Evolutionary conservation across 1,140 invertebrate genomes (phyloP).

Genomic region (Cherax destructor): DNA sequence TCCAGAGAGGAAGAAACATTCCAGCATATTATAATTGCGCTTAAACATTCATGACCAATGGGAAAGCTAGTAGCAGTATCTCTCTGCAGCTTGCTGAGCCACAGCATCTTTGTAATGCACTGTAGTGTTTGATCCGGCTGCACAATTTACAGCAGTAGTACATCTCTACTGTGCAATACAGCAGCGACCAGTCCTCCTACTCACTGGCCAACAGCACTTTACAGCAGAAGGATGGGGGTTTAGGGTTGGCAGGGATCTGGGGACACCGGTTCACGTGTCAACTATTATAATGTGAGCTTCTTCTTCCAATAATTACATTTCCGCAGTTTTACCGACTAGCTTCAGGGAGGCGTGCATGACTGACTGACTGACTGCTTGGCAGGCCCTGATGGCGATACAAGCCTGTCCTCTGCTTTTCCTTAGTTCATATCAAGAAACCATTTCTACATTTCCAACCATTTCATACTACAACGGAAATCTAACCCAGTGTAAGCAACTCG

Average conservation of each 20-base stretch:
- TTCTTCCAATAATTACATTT: neutral
- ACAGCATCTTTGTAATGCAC: neutral
- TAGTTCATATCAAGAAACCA: neutral
- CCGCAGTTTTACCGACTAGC: neutral
- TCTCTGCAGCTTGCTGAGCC: neutral
- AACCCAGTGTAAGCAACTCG: constrained; percentile 45
- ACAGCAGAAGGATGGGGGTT: too few species aligned
- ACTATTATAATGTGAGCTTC: neutral
- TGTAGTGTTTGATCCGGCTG: neutral
- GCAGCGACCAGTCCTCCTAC: neutral
- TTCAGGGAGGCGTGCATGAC: neutral
- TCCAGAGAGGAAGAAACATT: constrained; percentile 48
- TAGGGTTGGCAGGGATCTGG: neutral
- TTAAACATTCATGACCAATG: constrained; percentile 24
- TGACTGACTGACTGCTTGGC: neutral
- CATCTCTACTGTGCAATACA: constrained; percentile 5
- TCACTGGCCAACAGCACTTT: neutral
- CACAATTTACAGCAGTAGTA: neutral
- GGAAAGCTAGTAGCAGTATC: constrained; percentile 13
- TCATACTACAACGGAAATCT: constrained; percentile 24
- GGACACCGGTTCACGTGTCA: neutral
- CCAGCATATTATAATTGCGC: constrained; percentile 28
- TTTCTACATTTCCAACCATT: neutral
- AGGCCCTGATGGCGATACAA: neutral
- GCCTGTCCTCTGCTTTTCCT: neutral